Percentiles rank a stretch among this genome's conserved stretches.
Conservation (phyloP, 1,140 invertebrate species). For the Melipona quadrifasciata region DNA sequence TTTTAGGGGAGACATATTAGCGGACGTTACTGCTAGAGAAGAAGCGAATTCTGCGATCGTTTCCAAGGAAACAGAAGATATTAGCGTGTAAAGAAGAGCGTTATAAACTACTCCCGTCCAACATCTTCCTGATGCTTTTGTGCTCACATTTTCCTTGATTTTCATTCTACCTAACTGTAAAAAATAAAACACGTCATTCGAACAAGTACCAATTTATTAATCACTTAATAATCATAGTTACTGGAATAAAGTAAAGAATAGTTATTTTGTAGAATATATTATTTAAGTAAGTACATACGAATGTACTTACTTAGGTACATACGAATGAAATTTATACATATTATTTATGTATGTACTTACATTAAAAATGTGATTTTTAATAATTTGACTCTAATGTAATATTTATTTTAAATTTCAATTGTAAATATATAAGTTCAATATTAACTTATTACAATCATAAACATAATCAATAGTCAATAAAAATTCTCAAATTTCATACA, state of each 20-base stretch:
- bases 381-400: not conserved
- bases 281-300: too few relatives aligned
- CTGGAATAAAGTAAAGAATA: not conserved
- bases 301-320: too few relatives aligned
- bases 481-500: not conserved
- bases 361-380: not conserved
- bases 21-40: slow-evolving; percentile 47
- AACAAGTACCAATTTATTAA: not conserved
- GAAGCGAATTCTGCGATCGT: slow-evolving; percentile 48
- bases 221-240: too few relatives aligned
- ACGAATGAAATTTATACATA: too few relatives aligned
- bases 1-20: slow-evolving; percentile 51
- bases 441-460: too few relatives aligned
- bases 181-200: too few relatives aligned
- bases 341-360: not conserved
- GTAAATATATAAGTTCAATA: too few relatives aligned
- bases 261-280: not conserved
- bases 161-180: too few relatives aligned
- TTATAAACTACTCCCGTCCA: not conserved
- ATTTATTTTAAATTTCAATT: too few relatives aligned
- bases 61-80: slow-evolving; percentile 61
- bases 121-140: not conserved
- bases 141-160: not conserved
- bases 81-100: slow-evolving; percentile 47
- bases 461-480: not conserved